A percentile compares a stretch with the other conserved stretches of the same genome.
These are phyloP conservation scores for Laspeyria flexula DNA, from an alignment of 2,888 invertebrate species.

Conservation along the genomic window DNA sequence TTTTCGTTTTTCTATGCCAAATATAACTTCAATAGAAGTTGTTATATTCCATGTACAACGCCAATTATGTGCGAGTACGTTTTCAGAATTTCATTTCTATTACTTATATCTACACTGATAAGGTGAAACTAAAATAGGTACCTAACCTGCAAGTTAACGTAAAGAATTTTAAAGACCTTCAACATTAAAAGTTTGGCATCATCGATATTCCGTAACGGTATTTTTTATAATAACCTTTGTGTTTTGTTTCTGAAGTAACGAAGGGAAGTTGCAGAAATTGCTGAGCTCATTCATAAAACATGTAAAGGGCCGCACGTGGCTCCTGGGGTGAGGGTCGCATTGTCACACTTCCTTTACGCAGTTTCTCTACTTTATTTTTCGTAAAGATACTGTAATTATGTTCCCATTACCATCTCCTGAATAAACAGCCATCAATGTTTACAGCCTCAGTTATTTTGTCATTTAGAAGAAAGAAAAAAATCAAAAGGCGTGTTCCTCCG, in stretches of 20 bases:
- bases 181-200: slow-evolving; percentile 30
- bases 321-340: slow-evolving; percentile 54
- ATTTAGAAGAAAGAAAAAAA: slow-evolving; percentile 14
- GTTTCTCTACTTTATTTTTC: slow-evolving; percentile 34
- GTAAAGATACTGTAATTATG: slow-evolving; percentile 10
- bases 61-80: neutral
- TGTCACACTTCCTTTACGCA: slow-evolving; percentile 47
- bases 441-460: slow-evolving; percentile 4
- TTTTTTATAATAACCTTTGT: slow-evolving; percentile 56
- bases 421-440: too few species aligned
- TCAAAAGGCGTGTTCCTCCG: slow-evolving; percentile 31
- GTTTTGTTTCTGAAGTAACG: slow-evolving; percentile 59
- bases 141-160: neutral
- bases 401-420: slow-evolving; percentile 22
- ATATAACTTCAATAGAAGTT: neutral
- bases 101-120: neutral
- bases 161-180: neutral
- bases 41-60: neutral
- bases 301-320: slow-evolving; percentile 67
- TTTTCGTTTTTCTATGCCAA: neutral
- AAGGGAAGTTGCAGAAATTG: slow-evolving; percentile 64
- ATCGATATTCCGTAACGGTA: slow-evolving; percentile 54
- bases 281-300: slow-evolving; percentile 75
- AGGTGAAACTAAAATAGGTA: neutral
- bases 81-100: neutral